Percentiles rank a stretch among this genome's conserved stretches.
Conservation (phyloP, 2,888 invertebrate genomes). For the Rhopalosiphum nymphaeae region DNA sequence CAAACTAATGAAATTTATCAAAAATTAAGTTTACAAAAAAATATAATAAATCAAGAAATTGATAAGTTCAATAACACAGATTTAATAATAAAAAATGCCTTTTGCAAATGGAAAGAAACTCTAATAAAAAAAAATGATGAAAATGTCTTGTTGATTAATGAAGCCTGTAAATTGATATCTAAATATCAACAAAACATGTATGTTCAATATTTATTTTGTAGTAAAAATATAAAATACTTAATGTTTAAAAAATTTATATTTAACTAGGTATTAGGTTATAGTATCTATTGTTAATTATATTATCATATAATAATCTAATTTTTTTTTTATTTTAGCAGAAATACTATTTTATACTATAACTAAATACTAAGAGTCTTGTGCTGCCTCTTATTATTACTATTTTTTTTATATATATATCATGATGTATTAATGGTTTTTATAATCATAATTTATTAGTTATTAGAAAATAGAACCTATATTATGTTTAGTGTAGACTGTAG, state of each 20-base stretch:
- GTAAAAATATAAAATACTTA: neutral
- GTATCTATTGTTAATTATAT: neutral
- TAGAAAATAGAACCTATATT: neutral
- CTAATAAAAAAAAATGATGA: constrained; percentile 19
- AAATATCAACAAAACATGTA: constrained; percentile 46
- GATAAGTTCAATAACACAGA: neutral
- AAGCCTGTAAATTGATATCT: constrained; percentile 1
- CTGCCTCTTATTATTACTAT: neutral
- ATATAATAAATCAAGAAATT: constrained; percentile 12
- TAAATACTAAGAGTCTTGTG: neutral
- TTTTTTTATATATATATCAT: neutral
- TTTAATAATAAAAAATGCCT: neutral
- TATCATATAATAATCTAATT: too few relatives aligned
- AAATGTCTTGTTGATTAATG: neutral
- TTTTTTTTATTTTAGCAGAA: too few relatives aligned
- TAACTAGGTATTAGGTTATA: neutral
- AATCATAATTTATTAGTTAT: neutral
- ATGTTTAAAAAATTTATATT: neutral
- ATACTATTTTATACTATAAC: neutral
- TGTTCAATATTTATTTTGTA: neutral
- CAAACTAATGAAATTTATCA: neutral
- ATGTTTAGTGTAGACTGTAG: neutral
- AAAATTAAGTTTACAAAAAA: constrained; percentile 18
- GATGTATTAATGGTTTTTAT: neutral
- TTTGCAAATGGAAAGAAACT: constrained; percentile 7